Evolutionary conservation across 2,113 vertebrate species (phyloP), one percentile per base, ranked within the genome.

Genomic region (Alethe diademata): DNA sequence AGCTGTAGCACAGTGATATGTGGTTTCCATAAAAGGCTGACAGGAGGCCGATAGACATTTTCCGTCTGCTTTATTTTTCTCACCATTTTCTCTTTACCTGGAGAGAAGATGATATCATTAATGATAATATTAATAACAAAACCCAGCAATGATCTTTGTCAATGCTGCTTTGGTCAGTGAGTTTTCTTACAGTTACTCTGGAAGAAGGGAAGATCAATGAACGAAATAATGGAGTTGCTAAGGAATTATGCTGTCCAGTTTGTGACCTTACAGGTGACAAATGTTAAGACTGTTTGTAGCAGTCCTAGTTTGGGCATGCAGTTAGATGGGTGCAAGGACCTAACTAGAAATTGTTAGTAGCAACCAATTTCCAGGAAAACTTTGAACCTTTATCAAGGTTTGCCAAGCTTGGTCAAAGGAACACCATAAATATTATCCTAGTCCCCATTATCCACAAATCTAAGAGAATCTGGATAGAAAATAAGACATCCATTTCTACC

Each of bases 241-340:
- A 54, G 65, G 31, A 79, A 50, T 70, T 78, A n/a, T 53, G 6
- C 28, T 31, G 8, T 45, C 25, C 7, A 45, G 22, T 66, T 78
- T 58, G 61, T 88, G 75, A n/a, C 36, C 33, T 54, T 71, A 62
- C 12, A 71, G 19, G 23, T 78, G 70, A 36, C n/a, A 81, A 57
- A 45, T 22, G 4, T 51, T 47, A 53, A 54, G 24, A 48, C 24
- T 42, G 6, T 38, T 71, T 58, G 28, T 15, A 9, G 9, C 24
- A 45, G 35, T 54, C 48, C 14, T 31, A 12, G 18, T 36, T 50
- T 0, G 0, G 65, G 13, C 54, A 47, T 23, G 10, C 19, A n/a
- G 38, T 36, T 19, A 72, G 17, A 40, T 45, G 24, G 35, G 16
- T 83, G 60, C 71, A 64, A 83, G 35, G 48, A 76, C 22, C 25